Evolutionary conservation across 2,113 vertebrate genomes (phyloP).

Genomic region (Limnothrissa miodon): DNA sequence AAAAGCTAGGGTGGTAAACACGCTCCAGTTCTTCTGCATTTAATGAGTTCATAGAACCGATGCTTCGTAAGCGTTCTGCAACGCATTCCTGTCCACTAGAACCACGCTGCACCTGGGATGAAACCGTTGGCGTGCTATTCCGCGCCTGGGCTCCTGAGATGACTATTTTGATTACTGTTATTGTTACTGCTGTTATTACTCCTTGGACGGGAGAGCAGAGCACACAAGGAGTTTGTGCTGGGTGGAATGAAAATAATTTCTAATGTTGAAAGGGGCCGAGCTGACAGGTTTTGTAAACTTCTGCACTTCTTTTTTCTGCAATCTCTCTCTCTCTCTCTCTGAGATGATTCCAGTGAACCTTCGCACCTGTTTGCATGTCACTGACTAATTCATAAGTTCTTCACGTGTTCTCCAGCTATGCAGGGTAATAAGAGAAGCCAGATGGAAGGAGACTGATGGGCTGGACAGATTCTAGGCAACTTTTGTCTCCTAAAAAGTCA

Average conservation of each 20-base stretch:
- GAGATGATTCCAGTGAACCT: slow-evolving; percentile 50
- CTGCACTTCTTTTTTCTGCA: not conserved
- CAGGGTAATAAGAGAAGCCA: slow-evolving; percentile 61
- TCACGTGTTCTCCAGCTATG: slow-evolving; percentile 37
- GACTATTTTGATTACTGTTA: not conserved
- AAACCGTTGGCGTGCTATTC: slow-evolving; percentile 46
- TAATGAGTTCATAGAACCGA: not conserved
- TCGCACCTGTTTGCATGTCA: slow-evolving; percentile 71
- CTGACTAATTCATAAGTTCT: slow-evolving; percentile 63
- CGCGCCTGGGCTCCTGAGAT: not conserved
- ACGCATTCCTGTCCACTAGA: not conserved
- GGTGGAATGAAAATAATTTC: slow-evolving; percentile 59
- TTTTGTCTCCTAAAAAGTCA: not conserved
- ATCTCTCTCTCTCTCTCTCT: slow-evolving; percentile 51
- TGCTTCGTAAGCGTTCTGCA: not conserved
- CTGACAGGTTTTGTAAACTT: slow-evolving; percentile 34
- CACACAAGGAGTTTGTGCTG: not conserved
- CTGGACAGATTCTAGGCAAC: slow-evolving; percentile 3
- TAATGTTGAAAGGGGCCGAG: slow-evolving; percentile 43
- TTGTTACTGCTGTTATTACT: not conserved
- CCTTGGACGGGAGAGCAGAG: not conserved
- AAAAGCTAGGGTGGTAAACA: not conserved
- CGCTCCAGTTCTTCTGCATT: not conserved
- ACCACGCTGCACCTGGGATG: slow-evolving; percentile 26
- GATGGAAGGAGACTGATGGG: slow-evolving; percentile 49